Evolutionary conservation across 2,888 invertebrate species (phyloP).

Genomic region (Agrochola litura): DNA sequence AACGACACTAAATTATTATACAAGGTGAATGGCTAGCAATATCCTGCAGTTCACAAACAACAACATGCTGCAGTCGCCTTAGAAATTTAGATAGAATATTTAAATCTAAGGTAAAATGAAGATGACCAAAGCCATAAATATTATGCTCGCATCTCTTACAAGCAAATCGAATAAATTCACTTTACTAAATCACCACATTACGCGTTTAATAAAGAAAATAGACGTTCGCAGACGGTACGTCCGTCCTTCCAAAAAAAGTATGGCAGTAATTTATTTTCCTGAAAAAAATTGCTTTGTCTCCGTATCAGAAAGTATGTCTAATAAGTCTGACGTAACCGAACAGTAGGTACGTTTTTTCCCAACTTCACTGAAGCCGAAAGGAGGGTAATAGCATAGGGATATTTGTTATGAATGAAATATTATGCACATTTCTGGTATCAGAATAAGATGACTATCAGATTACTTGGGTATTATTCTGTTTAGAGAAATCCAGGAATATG

Average conservation of each 20-base stretch:
- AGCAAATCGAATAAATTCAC: conserved; percentile 25
- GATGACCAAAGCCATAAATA: background rate
- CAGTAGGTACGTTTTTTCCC: conserved; percentile 26
- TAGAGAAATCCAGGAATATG: background rate
- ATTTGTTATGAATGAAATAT: conserved; percentile 50
- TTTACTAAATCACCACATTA: conserved; percentile 1
- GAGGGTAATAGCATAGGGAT: conserved; percentile 35
- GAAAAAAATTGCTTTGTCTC: conserved; percentile 46
- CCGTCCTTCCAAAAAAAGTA: conserved; percentile 30
- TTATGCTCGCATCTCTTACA: conserved; percentile 8
- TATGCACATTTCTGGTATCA: conserved; percentile 14
- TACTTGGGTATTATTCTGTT: background rate
- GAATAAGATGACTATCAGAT: background rate
- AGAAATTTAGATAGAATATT: conserved; percentile 10
- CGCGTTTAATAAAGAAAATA: conserved; percentile 39
- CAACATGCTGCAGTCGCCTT: conserved; percentile 10
- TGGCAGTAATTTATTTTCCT: conserved; percentile 36
- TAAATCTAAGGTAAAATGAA: background rate
- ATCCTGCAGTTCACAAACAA: conserved; percentile 30
- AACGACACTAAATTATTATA: conserved; percentile 28
- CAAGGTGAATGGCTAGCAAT: conserved; percentile 18
- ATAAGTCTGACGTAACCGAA: conserved; percentile 50
- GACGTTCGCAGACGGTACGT: conserved; percentile 26
- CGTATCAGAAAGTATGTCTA: conserved; percentile 51
- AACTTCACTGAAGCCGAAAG: conserved; percentile 40